Percentiles rank a stretch among this genome's conserved stretches.
Conservation (phyloP, 2,113 vertebrate genomes). For the Cavia porcellus region DNA sequence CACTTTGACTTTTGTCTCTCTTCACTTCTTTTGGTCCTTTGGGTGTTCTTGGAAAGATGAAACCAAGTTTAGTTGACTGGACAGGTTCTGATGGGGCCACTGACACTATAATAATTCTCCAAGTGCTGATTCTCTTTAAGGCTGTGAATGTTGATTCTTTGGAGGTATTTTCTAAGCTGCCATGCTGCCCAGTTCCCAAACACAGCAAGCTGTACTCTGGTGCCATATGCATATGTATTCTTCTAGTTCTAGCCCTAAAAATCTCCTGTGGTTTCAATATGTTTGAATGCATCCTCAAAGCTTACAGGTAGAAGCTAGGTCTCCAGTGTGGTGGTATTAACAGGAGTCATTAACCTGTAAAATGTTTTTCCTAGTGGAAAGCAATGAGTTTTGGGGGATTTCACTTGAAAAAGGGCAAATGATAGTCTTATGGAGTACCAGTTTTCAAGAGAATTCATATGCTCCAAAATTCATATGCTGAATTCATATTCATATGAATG, state of each 20-base stretch:
- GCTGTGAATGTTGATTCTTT: neutral
- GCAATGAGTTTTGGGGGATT: no score
- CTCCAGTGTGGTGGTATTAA: accelerated
- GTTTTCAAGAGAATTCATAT: neutral
- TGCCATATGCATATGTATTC: accelerated
- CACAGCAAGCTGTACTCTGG: neutral
- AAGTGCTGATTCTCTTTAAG: neutral
- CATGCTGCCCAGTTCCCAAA: neutral
- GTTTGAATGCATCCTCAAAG: neutral
- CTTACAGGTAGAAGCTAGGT: neutral
- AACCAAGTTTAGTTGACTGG: neutral
- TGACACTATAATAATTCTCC: neutral
- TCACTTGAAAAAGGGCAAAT: neutral
- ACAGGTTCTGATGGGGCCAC: neutral
- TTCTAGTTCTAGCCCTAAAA: neutral
- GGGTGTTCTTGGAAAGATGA: neutral
- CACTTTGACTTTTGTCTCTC: neutral
- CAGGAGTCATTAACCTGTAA: neutral
- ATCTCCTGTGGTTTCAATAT: neutral
- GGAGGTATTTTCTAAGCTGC: neutral
- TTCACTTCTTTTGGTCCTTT: neutral
- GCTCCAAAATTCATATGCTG: no score
- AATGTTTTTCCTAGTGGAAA: neutral
- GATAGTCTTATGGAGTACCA: neutral
- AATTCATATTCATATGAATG: no score